Conservation (phyloP, 2,888 invertebrate genomes). For the Dryomyza anilis region DNA sequence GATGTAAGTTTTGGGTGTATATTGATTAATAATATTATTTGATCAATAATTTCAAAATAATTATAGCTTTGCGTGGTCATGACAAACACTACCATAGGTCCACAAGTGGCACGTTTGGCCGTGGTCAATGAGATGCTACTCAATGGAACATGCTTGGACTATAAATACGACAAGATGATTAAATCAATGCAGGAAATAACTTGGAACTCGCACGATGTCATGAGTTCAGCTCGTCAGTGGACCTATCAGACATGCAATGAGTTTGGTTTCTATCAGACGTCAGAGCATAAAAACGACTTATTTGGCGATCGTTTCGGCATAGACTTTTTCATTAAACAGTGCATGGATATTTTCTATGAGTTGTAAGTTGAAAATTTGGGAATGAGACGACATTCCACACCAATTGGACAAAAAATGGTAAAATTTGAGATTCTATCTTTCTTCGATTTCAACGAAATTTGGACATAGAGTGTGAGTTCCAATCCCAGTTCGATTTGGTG, state of each 20-base stretch:
- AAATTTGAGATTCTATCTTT: not conserved
- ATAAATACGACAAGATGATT: constrained; percentile 79
- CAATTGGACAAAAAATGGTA: not conserved
- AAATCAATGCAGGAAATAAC: constrained; percentile 69
- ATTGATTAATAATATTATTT: not conserved
- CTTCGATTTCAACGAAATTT: not conserved
- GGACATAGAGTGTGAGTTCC: no score
- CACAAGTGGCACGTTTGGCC: constrained; percentile 73
- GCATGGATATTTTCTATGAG: constrained; percentile 81
- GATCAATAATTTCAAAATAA: not conserved
- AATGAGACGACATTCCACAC: not conserved
- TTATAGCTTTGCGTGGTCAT: constrained; percentile 77
- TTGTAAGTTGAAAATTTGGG: constrained; percentile 62
- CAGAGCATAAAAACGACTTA: constrained; percentile 62
- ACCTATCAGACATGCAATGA: constrained; percentile 95
- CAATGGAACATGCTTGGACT: constrained; percentile 79
- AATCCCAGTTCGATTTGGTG: no score
- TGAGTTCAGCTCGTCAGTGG: constrained; percentile 77
- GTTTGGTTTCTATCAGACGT: constrained; percentile 94
- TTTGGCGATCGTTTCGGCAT: constrained; percentile 80
- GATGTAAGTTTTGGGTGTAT: no score
- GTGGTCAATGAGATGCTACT: constrained; percentile 75
- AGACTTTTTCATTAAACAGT: constrained; percentile 80
- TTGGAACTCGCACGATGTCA: constrained; percentile 75
- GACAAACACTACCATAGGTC: constrained; percentile 66